Evolutionary conservation across 2,113 vertebrate genomes (phyloP), one percentile per base, ranked within the genome.

Genomic region (Ophiodon elongatus): DNA sequence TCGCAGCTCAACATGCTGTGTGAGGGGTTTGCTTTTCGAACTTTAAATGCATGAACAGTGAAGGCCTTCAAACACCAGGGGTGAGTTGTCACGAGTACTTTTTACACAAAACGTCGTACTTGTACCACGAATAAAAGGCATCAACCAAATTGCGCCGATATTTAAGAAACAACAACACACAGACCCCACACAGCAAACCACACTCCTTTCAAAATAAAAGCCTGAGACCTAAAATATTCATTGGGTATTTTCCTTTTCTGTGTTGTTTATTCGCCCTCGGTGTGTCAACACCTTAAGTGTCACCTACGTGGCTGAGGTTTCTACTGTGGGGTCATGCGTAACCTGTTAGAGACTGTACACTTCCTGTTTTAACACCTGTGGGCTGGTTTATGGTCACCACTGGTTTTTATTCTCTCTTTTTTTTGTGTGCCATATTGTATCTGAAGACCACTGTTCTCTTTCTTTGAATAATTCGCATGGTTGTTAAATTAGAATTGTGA

Each of bases 251-350:
- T 19, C 17, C 15, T 23, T 52, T 50, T 50, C 23, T 23, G 19
- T 52, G 50, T 54, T 54, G 50, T 23, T 54, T 10, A 54, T 54
- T 2, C 2, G 39, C 2, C 10, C 39, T 11, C 39, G 9, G 21
- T n/a, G 23, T 54, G 23, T 54, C n/a, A n/a, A n/a, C n/a, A 2
- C 50, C 50, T n/a, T 17, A 27, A 35, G 62, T 50, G 72, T 62
- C 21, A 57, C 81, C 71, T 43, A 76, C 66, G 60, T 59, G 62
- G 2, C 4, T 78, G 27, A 35, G 50, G 56, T 15, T 39, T 33
- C n/a, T 1, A 27, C n/a, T 7, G 14, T 1, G 4, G 64, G 41
- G 52, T 31, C 52, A n/a, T 6, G n/a, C n/a, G 0, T 25, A 6
- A 82, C 39, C 21, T 52, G 35, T 41, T 57, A 41, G 37, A 3